phyloP scores from a whole-genome alignment of 2,113 vertebrate species.

The Phaethornis superciliosus region DNA sequence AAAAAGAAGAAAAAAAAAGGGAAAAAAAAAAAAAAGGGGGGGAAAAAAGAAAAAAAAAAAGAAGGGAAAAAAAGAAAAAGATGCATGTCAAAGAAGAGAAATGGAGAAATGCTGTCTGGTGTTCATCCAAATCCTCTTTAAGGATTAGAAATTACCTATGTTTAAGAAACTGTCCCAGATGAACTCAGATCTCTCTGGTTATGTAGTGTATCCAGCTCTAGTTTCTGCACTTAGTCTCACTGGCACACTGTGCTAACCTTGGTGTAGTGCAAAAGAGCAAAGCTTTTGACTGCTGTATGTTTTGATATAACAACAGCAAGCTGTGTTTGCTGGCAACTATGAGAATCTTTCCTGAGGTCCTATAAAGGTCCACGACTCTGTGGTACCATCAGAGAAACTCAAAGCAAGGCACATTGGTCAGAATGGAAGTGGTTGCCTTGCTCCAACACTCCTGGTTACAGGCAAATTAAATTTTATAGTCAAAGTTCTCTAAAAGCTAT shows the following conservation, averaged over 20 bases:
- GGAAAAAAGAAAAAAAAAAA: neutral
- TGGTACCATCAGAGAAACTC: neutral
- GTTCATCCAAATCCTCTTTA: neutral
- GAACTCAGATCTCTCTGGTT: neutral
- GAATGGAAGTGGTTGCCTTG: neutral
- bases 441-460: neutral
- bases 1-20: neutral
- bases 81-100: neutral
- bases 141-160: neutral
- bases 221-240: neutral
- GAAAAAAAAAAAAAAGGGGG: neutral
- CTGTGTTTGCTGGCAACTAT: neutral
- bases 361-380: neutral
- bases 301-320: neutral
- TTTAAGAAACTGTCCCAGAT: neutral
- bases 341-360: neutral
- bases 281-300: neutral
- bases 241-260: neutral
- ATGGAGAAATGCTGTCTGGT: neutral
- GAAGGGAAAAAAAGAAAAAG: neutral
- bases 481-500: neutral
- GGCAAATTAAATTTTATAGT: neutral
- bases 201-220: neutral
- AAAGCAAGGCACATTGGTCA: no score
- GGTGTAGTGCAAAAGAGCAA: neutral